A percentile compares a stretch with the other conserved stretches of the same genome.
phyloP scores from a whole-genome alignment of 2,888 invertebrate genomes.

The Eristalis intricaria region DNA sequence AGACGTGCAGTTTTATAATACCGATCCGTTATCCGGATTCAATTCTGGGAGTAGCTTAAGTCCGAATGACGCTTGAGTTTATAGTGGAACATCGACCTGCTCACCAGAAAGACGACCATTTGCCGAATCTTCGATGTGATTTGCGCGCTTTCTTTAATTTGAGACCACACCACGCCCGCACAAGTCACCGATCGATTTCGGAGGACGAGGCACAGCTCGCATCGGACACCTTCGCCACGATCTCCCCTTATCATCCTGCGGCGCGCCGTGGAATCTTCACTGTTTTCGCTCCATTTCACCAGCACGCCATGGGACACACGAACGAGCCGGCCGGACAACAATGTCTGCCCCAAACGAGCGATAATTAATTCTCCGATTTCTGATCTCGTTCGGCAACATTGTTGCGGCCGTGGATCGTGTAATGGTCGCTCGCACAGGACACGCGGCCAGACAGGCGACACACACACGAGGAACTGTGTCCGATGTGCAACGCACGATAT shows the following conservation, averaged over 20 bases:
- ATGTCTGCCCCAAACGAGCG: constrained; percentile 52
- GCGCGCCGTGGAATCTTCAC: not conserved
- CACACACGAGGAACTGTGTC: constrained; percentile 36
- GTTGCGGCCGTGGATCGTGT: constrained; percentile 24
- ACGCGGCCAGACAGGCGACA: not conserved
- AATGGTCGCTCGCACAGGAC: constrained; percentile 40
- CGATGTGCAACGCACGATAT: not conserved
- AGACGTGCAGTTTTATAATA: too few relatives aligned
- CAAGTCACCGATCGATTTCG: not conserved
- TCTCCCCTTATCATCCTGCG: not conserved
- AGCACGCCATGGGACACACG: not conserved
- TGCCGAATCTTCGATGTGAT: not conserved
- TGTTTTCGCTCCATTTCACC: not conserved
- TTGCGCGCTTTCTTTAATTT: not conserved
- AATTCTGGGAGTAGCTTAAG: too few relatives aligned
- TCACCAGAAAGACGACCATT: too few relatives aligned
- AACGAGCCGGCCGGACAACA: constrained; percentile 22
- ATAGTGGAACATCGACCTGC: too few relatives aligned
- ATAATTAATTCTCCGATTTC: constrained; percentile 62
- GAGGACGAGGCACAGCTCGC: not conserved
- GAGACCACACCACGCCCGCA: not conserved
- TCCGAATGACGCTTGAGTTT: too few relatives aligned
- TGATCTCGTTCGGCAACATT: constrained; percentile 66
- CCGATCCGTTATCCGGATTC: too few relatives aligned
- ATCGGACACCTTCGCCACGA: constrained; percentile 14